Conservation (phyloP, 1,140 invertebrate species). For the Drosophila kepulauana region DNA sequence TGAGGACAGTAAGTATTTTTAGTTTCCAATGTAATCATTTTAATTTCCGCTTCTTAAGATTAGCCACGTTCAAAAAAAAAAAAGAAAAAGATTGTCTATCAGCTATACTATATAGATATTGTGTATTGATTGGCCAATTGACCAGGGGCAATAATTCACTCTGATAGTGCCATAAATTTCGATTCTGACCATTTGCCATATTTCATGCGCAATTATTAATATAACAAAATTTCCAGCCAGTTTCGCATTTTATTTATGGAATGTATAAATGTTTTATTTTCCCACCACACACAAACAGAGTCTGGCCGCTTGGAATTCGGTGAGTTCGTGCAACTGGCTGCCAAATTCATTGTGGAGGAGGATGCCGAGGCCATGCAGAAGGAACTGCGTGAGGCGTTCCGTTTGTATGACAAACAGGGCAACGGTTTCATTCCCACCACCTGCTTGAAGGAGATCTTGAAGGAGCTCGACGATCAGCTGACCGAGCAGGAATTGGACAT, state of each 20-base stretch:
- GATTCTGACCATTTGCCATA: slow-evolving; percentile 29
- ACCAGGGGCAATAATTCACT: slow-evolving; percentile 9
- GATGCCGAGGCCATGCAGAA: slow-evolving; percentile 97
- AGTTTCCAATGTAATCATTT: background rate
- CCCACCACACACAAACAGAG: slow-evolving; percentile 87
- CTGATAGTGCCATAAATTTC: slow-evolving; percentile 45
- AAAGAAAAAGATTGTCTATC: slow-evolving; percentile 16
- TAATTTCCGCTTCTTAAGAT: background rate
- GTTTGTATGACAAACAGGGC: slow-evolving; percentile 95
- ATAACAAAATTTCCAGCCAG: slow-evolving; percentile 20
- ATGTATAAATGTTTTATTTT: background rate
- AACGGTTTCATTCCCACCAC: slow-evolving; percentile 98
- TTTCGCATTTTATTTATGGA: slow-evolving; percentile 30
- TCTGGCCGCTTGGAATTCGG: slow-evolving; percentile 97
- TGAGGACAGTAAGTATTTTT: slow-evolving; percentile 93
- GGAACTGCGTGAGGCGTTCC: slow-evolving; percentile 96
- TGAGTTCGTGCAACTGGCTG: slow-evolving; percentile 96
- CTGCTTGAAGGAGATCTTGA: slow-evolving; percentile 95
- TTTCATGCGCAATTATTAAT: slow-evolving; percentile 15
- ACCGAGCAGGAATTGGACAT: slow-evolving; percentile 96
- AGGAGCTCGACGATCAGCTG: slow-evolving; percentile 96
- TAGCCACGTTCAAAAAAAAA: background rate
- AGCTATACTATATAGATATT: slow-evolving; percentile 4
- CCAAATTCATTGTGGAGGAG: slow-evolving; percentile 97
- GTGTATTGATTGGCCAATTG: slow-evolving; percentile 5